Evolutionary conservation across 1,140 invertebrate genomes (phyloP).

Genomic region (Homarus americanus): DNA sequence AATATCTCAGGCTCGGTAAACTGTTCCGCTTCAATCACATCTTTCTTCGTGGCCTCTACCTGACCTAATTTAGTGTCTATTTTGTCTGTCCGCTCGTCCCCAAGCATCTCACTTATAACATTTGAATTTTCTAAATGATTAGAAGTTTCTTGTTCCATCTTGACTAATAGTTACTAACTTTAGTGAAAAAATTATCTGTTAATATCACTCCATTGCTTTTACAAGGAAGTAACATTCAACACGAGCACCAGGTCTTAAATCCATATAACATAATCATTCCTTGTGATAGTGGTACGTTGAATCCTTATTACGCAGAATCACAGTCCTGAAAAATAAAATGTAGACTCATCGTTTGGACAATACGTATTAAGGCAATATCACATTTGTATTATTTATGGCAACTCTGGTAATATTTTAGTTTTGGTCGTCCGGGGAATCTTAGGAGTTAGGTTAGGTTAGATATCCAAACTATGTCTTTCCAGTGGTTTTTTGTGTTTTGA

Average conservation of each 20-base stretch:
- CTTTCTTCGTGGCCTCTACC: neutral
- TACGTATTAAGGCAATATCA: no score
- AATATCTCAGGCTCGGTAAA: neutral
- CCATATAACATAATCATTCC: neutral
- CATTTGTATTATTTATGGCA: no score
- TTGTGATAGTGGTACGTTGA: neutral
- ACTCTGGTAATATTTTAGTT: no score
- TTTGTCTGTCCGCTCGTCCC: neutral
- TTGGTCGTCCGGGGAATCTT: no score
- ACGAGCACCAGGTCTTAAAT: neutral
- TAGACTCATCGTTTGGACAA: no score
- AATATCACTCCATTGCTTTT: neutral
- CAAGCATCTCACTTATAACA: neutral
- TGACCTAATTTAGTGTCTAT: neutral
- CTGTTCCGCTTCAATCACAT: neutral
- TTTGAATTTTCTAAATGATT: neutral
- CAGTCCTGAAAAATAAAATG: no score
- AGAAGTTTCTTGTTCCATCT: constrained; percentile 10
- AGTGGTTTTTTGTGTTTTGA: no score
- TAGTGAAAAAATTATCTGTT: neutral
- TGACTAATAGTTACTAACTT: neutral
- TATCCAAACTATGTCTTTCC: no score
- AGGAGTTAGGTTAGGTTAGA: no score
- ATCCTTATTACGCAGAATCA: neutral
- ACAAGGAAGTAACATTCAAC: neutral